A percentile compares a stretch with the other conserved stretches of the same genome.
Evolutionary conservation across 2,113 vertebrate genomes (phyloP).

Genomic region (Morone saxatilis): DNA sequence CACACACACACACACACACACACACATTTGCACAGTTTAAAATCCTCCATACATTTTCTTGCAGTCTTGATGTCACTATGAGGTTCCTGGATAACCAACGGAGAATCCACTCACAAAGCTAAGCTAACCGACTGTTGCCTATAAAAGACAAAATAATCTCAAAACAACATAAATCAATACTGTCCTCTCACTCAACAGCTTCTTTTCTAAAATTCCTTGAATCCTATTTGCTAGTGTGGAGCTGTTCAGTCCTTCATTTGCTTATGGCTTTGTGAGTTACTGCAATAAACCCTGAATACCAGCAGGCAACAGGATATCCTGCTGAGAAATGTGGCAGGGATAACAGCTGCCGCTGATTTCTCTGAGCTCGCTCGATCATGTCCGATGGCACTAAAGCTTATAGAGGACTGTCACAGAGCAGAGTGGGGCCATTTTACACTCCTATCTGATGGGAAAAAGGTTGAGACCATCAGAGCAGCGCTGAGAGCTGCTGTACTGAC

Average conservation of each 20-base stretch:
- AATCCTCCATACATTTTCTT: too few relatives aligned
- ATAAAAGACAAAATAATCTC: neutral
- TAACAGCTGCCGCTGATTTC: conserved; percentile 63
- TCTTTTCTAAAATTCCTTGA: conserved; percentile 17
- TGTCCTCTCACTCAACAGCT: neutral
- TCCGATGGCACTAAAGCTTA: conserved; percentile 62
- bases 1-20: too few relatives aligned
- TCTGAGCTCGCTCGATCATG: conserved; percentile 58
- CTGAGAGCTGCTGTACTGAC: conserved; percentile 51
- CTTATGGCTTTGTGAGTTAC: conserved; percentile 51
- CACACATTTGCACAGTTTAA: too few relatives aligned
- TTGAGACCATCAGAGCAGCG: conserved; percentile 53
- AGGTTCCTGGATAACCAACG: too few relatives aligned
- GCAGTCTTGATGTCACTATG: too few relatives aligned
- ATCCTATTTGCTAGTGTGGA: conserved; percentile 7
- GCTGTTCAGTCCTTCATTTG: neutral
- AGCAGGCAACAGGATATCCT: conserved; percentile 66
- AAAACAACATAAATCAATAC: conserved; percentile 14
- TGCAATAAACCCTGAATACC: conserved; percentile 48
- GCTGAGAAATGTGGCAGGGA: conserved; percentile 61
- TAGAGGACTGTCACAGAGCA: conserved; percentile 56
- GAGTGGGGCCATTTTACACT: conserved; percentile 68
- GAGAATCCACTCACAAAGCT: too few relatives aligned
- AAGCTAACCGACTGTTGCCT: too few relatives aligned
- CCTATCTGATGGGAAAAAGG: conserved; percentile 59